Evolutionary conservation across 2,113 vertebrate species (phyloP).

Genomic region (Deroptyus accipitrinus): DNA sequence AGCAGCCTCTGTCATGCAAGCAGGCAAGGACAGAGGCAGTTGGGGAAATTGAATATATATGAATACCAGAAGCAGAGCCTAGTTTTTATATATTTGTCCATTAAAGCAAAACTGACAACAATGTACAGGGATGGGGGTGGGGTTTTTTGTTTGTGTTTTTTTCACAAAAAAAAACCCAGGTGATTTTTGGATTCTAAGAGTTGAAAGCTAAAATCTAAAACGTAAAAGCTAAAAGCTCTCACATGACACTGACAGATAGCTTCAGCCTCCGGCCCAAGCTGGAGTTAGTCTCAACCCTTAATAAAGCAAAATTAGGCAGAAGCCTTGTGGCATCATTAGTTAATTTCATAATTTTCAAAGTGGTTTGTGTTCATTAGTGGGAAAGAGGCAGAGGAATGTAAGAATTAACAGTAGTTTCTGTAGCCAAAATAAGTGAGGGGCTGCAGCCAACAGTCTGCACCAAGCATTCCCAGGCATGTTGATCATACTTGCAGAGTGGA

Average conservation of each 20-base stretch:
- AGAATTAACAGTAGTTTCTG: slow-evolving; percentile 19
- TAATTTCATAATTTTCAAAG: slow-evolving; percentile 38
- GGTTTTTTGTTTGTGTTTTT: fast-evolving
- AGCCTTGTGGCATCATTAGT: slow-evolving; percentile 13
- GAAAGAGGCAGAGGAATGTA: slow-evolving; percentile 11
- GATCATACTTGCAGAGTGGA: neutral
- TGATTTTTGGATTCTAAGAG: neutral
- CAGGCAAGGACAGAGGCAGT: neutral
- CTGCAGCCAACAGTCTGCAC: neutral
- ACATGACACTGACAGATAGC: neutral
- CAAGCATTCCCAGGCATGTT: neutral
- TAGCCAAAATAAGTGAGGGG: slow-evolving; percentile 28
- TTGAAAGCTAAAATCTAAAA: neutral
- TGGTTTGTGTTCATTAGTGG: neutral
- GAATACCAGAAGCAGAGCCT: neutral
- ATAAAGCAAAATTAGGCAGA: slow-evolving; percentile 20
- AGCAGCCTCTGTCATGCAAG: neutral
- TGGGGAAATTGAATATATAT: neutral
- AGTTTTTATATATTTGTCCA: neutral
- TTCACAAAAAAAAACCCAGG: fast-evolving
- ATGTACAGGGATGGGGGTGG: neutral
- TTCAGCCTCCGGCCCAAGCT: neutral
- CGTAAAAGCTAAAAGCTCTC: neutral
- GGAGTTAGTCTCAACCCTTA: neutral
- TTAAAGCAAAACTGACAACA: neutral